Evolutionary conservation across 2,888 invertebrate genomes (phyloP), one percentile per base, ranked within the genome.

Genomic region (Ennomos erosarius): DNA sequence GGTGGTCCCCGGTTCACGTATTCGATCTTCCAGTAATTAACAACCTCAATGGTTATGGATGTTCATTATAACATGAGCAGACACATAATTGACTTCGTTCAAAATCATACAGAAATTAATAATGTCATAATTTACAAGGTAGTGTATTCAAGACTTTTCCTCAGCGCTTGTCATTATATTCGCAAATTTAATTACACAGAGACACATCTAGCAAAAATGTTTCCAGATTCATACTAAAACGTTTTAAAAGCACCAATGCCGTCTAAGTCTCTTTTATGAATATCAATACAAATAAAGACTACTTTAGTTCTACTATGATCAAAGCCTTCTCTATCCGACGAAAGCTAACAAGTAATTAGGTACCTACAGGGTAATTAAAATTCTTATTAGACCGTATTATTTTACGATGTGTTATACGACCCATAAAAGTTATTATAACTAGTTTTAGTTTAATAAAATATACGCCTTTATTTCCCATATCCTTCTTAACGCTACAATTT

Each of bases 21-120:
- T 71, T 69, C 65, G 59, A 69, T 78, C 81, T 81, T 82, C 81
- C 78, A 73, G 75, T 81, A 81, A 86, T 85, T 84, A 86, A 85
- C 76, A 74, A 76, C 78, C 64, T 73, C 74, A 70, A 63, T 76
- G 73, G 73, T 71, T 73, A 72, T 68, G 64, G 71, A 75, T 70
- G 70, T 74, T 39, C 58, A 40, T 59, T 50, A 59, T 65, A 51
- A 59, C 45, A 16, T 16, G 54, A 50, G 37, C 42, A 11, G 59
- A 55, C 59, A 45, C 10, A 11, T 49, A 50, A 42, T 42, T 51
- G 55, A 59, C 42, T 33, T 26, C 6, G 45, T 16, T 49, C 12
- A 37, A 50, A 52, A 44, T 9, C 11, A 52, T 34, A 2, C 26
- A 42, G 39, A 8, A 13, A 13, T 9, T 5, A 13, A 42, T 6